Base-by-base conservation (phyloP, 2,797 vertebrate species). In the Pseudochromis fuscus region DNA sequence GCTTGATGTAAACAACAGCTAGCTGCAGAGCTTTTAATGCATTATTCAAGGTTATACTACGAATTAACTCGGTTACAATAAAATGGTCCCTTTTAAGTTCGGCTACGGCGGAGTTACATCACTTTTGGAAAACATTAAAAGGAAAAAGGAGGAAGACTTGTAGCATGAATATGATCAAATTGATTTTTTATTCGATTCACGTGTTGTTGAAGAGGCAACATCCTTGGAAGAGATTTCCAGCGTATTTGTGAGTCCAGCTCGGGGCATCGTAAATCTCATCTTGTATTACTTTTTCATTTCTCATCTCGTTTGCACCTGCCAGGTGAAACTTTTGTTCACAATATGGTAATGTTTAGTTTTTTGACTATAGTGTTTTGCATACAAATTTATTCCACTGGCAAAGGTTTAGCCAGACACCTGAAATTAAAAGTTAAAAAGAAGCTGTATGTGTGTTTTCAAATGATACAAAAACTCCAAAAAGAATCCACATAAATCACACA, bases 1-100 rank as follows among this genome's bases (percentile, higher is more conserved):
- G 66, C 81, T 68, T 84, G 80, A 84, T 82, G 73, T 87, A 89
- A 87, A 91, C 75, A 90, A 78, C 60, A 68, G 74, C 72, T 25
- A 79, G 81, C 67, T 65, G 67, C 37, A 38, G 71, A 77, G 66
- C 76, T 67, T 89, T 85, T 79, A 87, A 88, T 89, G 72, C 87
- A 88, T 88, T 89, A 88, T 89, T 91, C 82, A 89, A 73, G 68
- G 79, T 82, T 77, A 77, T 35, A 60, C 65, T 27, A 55, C 18
- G 56, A 88, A 85, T 81, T 80, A 86, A 77, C 83, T 79, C 28
- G 0, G 73, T 82, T 72, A 86, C 82, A 81, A 73, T 80, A 24
- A 81, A 87, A 87, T 4, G 19, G 28, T 38, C 66, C 62, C 53
- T 79, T 87, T 90, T 65, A 83, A 81, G 69, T 69, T 61, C 52